These are phyloP conservation scores for Drosophila lacteicornis DNA, from an alignment of 1,140 invertebrate species.

Conservation along the genomic window DNA sequence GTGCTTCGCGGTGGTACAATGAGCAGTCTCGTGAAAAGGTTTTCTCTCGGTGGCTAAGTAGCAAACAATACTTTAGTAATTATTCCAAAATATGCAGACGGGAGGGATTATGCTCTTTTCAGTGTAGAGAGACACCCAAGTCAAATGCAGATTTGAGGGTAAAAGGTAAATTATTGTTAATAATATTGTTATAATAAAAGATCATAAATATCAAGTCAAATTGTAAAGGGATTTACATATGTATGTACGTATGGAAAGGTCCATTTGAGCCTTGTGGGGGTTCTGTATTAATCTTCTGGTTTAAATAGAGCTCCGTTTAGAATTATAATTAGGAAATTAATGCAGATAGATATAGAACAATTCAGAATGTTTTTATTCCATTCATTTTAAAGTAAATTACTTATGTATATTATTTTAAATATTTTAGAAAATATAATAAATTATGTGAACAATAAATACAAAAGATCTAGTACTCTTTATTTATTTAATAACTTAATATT, in stretches of 20 bases:
- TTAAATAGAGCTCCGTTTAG: neutral
- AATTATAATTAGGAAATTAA: neutral
- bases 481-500: too few species aligned
- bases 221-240: constrained; percentile 28
- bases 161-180: constrained; percentile 46
- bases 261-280: neutral
- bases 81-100: constrained; percentile 34
- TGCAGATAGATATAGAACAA: neutral
- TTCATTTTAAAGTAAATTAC: too few species aligned
- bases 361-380: neutral
- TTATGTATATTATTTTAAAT: too few species aligned
- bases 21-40: constrained; percentile 41
- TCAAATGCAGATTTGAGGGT: constrained; percentile 38
- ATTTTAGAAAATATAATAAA: too few species aligned
- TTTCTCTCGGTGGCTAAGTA: constrained; percentile 2
- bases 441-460: too few species aligned
- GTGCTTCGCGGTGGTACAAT: constrained; percentile 10
- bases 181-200: constrained; percentile 41
- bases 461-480: too few species aligned
- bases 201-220: constrained; percentile 46
- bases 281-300: too few species aligned
- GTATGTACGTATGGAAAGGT: neutral
- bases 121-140: constrained; percentile 18
- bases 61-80: constrained; percentile 46
- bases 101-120: constrained; percentile 43